Conservation (phyloP, 2,797 vertebrate genomes). For the Scolopax bukidnonensis region DNA sequence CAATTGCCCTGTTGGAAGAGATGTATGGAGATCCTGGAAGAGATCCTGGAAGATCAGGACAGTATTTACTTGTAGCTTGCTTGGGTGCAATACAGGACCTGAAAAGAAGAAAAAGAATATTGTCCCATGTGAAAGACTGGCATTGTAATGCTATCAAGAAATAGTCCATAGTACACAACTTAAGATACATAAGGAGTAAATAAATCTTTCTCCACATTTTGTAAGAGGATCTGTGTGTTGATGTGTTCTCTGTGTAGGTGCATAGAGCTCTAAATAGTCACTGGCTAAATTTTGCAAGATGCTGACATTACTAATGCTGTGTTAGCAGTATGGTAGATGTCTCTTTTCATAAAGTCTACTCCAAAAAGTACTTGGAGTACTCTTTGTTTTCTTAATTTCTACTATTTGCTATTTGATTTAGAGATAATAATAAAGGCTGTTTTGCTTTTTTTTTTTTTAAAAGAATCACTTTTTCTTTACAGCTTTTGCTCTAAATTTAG, state of each 20-base stretch:
- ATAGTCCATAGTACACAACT: neutral
- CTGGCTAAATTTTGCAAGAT: neutral
- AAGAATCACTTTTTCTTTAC: neutral
- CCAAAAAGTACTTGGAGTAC: neutral
- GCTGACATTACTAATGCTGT: neutral
- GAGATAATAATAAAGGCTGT: neutral
- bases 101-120: neutral
- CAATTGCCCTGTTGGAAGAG: neutral
- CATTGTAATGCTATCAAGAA: neutral
- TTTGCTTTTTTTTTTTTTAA: neutral
- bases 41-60: too few species aligned
- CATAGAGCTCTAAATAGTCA: neutral
- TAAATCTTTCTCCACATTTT: neutral
- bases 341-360: neutral
- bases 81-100: neutral
- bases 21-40: too few species aligned
- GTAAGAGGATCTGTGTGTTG: neutral
- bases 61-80: neutral
- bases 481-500: neutral
- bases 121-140: neutral
- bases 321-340: neutral
- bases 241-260: conserved; percentile 16
- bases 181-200: neutral
- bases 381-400: neutral
- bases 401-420: neutral